phyloP scores from a whole-genome alignment of 2,113 vertebrate genomes.

The Ctenodactylus gundi region DNA sequence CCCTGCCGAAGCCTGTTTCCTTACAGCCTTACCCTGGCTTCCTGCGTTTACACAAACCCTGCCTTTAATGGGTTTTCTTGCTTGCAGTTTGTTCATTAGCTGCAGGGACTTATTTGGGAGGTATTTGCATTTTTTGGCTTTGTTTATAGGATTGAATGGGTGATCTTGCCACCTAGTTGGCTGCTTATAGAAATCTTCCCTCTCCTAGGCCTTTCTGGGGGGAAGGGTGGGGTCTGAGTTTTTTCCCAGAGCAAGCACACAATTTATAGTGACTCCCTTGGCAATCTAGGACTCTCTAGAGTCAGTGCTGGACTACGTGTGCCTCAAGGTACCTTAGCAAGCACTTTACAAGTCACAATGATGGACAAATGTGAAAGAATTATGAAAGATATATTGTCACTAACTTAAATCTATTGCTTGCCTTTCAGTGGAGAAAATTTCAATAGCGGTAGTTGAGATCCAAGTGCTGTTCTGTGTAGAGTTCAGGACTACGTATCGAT shows the following conservation, averaged over 20 bases:
- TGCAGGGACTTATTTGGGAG: background rate
- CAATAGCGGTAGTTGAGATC: background rate
- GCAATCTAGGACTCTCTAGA: background rate
- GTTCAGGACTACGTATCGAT: rapidly evolving
- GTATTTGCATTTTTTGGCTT: background rate
- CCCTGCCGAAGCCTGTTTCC: background rate
- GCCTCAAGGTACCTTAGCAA: rapidly evolving
- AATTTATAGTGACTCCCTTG: background rate
- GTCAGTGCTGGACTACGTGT: background rate
- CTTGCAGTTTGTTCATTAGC: background rate
- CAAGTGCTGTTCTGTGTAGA: background rate
- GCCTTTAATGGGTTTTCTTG: background rate
- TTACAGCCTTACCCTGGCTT: background rate
- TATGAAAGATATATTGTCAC: background rate
- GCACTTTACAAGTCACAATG: background rate
- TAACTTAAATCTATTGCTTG: background rate
- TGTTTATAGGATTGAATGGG: background rate
- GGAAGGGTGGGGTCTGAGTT: background rate
- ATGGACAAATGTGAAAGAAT: background rate
- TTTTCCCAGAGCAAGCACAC: background rate
- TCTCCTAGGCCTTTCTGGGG: background rate
- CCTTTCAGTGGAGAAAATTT: background rate
- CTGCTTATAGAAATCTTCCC: background rate
- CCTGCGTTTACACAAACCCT: background rate
- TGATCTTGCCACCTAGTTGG: background rate